A percentile compares a stretch with the other conserved stretches of the same genome.
Evolutionary conservation across 2,888 invertebrate species (phyloP).

Genomic region (Drosophila buzzatii): DNA sequence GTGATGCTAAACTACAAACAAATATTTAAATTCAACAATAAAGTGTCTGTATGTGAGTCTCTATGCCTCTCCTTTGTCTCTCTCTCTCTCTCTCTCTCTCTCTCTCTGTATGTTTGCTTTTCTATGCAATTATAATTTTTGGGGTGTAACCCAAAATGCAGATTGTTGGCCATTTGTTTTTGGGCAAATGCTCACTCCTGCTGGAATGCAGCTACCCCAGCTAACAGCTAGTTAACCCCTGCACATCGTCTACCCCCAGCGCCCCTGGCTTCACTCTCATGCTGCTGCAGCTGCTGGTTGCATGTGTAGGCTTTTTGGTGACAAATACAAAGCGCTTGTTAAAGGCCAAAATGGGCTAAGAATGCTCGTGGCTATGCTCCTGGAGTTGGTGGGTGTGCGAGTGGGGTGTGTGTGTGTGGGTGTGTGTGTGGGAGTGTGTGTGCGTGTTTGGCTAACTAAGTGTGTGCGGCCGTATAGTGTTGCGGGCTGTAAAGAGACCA

Average conservation of each 20-base stretch:
- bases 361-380: constrained; percentile 13
- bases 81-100: background rate
- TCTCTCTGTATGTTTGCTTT: constrained; percentile 31
- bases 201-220: constrained; percentile 25
- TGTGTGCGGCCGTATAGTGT: constrained; percentile 64
- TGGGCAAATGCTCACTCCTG: constrained; percentile 48
- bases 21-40: constrained; percentile 29
- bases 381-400: constrained; percentile 16
- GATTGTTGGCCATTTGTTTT: constrained; percentile 73
- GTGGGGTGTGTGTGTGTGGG: background rate
- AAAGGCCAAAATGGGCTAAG: constrained; percentile 40
- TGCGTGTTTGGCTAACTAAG: constrained; percentile 72
- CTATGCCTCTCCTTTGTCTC: constrained; percentile 3
- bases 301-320: constrained; percentile 50
- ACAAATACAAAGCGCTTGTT: constrained; percentile 67
- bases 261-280: background rate
- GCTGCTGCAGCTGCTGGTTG: constrained; percentile 24
- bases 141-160: constrained; percentile 65
- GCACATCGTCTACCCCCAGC: background rate
- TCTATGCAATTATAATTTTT: constrained; percentile 72
- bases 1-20: constrained; percentile 26
- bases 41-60: constrained; percentile 10
- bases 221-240: constrained; percentile 16
- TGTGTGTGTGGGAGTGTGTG: constrained; percentile 22
- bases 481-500: constrained; percentile 70